Conservation (phyloP, 1,140 invertebrate genomes). For the Caenorhabditis latens region DNA sequence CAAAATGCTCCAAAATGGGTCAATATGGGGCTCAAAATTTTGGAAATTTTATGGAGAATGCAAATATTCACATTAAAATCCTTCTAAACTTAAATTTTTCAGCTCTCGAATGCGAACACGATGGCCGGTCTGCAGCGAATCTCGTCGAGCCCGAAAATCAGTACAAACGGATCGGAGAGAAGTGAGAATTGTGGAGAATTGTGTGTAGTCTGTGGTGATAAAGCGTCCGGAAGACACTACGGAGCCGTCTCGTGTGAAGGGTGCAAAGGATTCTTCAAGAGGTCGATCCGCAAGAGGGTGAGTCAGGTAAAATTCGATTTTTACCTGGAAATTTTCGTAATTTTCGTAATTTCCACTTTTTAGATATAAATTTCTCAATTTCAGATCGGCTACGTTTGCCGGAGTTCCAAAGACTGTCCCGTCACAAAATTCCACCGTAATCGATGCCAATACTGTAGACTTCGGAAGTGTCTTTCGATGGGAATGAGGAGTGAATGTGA, state of each 20-base stretch:
- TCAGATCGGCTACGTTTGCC: slow-evolving; percentile 89
- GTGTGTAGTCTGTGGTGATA: slow-evolving; percentile 79
- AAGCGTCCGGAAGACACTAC: slow-evolving; percentile 80
- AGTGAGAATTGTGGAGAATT: slow-evolving; percentile 60
- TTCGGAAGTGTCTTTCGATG: slow-evolving; percentile 95
- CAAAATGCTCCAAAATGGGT: background rate
- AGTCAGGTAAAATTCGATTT: slow-evolving; percentile 4
- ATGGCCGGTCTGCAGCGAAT: slow-evolving; percentile 29
- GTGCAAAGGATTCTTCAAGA: slow-evolving; percentile 84
- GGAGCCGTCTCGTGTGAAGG: slow-evolving; percentile 81
- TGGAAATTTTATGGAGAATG: background rate
- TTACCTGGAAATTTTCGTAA: background rate
- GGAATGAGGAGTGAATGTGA: slow-evolving; percentile 99
- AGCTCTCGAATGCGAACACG: slow-evolving; percentile 45
- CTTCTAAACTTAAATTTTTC: background rate
- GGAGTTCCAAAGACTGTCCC: slow-evolving; percentile 93
- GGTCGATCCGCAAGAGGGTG: slow-evolving; percentile 73
- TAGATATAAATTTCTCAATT: slow-evolving; percentile 11
- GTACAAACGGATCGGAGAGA: background rate
- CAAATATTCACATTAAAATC: background rate
- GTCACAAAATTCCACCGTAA: slow-evolving; percentile 95
- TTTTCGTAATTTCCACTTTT: slow-evolving; percentile 21
- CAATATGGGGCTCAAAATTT: background rate
- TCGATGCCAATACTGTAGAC: slow-evolving; percentile 95
- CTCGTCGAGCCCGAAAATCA: slow-evolving; percentile 9